A percentile compares a stretch with the other conserved stretches of the same genome.
Evolutionary conservation across 2,888 invertebrate genomes (phyloP).

Genomic region (Perithous albicinctus): DNA sequence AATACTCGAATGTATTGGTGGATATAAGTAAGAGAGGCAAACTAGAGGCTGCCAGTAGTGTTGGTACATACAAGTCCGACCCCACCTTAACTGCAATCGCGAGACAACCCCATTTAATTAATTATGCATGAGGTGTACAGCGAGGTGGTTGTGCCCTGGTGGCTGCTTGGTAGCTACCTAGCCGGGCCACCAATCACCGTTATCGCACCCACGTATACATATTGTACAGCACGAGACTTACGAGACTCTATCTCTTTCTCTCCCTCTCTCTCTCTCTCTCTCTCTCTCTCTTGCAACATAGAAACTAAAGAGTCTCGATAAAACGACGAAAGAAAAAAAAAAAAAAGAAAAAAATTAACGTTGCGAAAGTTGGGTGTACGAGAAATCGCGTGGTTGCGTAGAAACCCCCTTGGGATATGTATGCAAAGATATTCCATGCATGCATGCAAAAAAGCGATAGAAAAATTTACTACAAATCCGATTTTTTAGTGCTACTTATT

Average conservation of each 20-base stretch:
- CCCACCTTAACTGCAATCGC: conserved; percentile 76
- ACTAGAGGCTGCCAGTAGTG: background rate
- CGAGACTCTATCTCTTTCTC: no score
- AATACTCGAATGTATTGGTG: conserved; percentile 34
- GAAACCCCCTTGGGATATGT: conserved; percentile 1
- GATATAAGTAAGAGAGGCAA: background rate
- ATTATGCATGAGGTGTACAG: conserved; percentile 78
- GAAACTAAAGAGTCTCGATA: conserved; percentile 22
- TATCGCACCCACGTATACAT: conserved; percentile 68
- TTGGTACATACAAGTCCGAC: conserved; percentile 67
- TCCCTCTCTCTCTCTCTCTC: no score
- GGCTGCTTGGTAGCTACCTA: conserved; percentile 58
- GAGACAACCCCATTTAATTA: conserved; percentile 80
- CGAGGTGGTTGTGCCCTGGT: conserved; percentile 43
- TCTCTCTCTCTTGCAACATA: conserved; percentile 9
- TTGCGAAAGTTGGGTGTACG: conserved; percentile 46
- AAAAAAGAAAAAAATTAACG: conserved; percentile 65
- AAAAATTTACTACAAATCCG: background rate
- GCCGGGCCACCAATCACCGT: conserved; percentile 73
- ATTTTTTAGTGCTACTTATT: background rate
- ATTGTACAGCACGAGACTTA: conserved; percentile 44
- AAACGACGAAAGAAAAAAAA: conserved; percentile 35
- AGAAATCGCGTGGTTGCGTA: conserved; percentile 38
- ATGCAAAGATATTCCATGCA: conserved; percentile 22
- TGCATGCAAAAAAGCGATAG: background rate